Base-by-base conservation (phyloP, 2,888 invertebrate genomes). In the Diploptera punctata region DNA sequence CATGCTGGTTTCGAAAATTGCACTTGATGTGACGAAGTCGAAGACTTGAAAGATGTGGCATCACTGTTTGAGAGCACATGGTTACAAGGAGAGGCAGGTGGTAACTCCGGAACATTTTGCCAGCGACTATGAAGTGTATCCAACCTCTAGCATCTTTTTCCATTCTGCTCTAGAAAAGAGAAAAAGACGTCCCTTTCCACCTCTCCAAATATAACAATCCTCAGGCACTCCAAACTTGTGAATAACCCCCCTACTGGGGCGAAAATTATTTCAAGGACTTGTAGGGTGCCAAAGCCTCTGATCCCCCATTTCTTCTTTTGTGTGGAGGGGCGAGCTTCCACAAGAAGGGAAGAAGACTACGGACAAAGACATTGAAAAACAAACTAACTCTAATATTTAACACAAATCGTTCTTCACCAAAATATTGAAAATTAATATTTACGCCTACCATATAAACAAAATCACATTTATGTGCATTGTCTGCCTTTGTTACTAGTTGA, bases 201-300 rank as follows among this genome's bases (percentile, higher is more conserved):
- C 31, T 18, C 19, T n/a, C 61, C 61, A 33, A 13, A 61, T 43
- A 3, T 43, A 33, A 38, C 43, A 21, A 38, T 31, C 21, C 38
- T 44, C 67, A 67, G 19, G 54, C 71, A 71, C 71, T 71, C 67
- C 54, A 71, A 71, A 71, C 52, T 67, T 71, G 71, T 71, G 71
- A 71, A 71, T 71, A 71, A 49, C 67, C 71, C 54, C 71, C 71
- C 67, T 49, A 57, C 54, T 57, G 71, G 52, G 67, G 65, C 71
- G 71, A 71, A 71, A 71, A 71, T 71, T 71, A 71, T 65, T 70
- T 71, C 71, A 67, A 67, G 71, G 71, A 44, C 52, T 65, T 52
- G 54, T 31, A 67, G 43, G 71, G 54, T 54, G 67, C 44, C 47
- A 49, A 33, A 26, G 13, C 21, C n/a, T n/a, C n/a, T n/a, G n/a